Conservation (phyloP, 2,113 vertebrate genomes). For the Aegypius monachus region DNA sequence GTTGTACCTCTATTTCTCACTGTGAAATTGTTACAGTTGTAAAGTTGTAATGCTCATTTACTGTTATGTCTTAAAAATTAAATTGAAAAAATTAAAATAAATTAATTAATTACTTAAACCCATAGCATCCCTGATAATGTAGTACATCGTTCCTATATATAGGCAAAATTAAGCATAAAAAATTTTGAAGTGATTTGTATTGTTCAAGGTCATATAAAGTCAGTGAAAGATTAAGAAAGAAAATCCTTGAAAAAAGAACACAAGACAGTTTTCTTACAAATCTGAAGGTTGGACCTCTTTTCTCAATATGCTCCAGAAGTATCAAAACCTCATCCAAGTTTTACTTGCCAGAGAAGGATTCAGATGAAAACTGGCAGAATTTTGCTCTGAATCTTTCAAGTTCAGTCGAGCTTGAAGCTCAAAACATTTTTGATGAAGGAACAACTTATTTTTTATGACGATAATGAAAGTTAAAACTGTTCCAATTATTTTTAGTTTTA, state of each 20-base stretch:
- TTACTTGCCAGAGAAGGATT: not conserved
- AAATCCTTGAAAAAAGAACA: not conserved
- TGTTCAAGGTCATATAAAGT: not conserved
- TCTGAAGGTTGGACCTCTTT: not conserved
- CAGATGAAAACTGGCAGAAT: not conserved
- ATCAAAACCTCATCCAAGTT: not conserved
- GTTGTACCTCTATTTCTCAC: not conserved
- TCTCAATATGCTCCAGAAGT: not conserved
- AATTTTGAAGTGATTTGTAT: not conserved
- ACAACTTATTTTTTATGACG: not conserved
- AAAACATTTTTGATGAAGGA: not conserved
- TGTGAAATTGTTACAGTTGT: not conserved
- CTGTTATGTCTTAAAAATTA: not conserved
- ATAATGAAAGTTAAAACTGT: not conserved
- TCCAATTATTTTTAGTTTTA: not conserved
- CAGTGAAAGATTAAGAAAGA: not conserved
- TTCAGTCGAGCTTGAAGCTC: not conserved
- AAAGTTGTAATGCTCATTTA: not conserved
- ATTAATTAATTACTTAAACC: not conserved
- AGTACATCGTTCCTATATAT: not conserved
- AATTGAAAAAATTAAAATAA: not conserved
- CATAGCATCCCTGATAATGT: not conserved
- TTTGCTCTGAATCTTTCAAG: not conserved
- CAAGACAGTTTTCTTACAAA: not conserved
- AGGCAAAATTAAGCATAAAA: not conserved